Base-by-base conservation (phyloP, 2,888 invertebrate genomes). In the Caenorhabditis imperialis region DNA sequence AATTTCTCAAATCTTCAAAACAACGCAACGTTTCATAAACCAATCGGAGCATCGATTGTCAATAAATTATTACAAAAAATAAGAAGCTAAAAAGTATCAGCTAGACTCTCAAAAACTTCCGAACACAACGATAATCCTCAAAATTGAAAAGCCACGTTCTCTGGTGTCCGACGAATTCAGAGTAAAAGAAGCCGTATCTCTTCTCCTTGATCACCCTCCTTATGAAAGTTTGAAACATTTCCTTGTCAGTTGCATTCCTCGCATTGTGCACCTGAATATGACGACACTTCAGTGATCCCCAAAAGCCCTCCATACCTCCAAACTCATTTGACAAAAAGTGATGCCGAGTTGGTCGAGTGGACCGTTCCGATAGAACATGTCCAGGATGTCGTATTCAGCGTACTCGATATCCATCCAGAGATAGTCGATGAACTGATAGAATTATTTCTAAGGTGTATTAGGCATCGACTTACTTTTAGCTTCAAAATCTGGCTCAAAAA, bases 91-190 rank as follows among this genome's bases (percentile, higher is more conserved):
- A n/a, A n/a, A n/a, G n/a, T n/a, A n/a, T n/a, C n/a, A n/a, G n/a
- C n/a, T n/a, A n/a, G n/a, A n/a, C n/a, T n/a, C n/a, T 20, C 44
- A 69, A 45, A 22, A 69, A 67, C 30, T 57, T 67, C 8, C 35
- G 22, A 14, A 58, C 51, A 51, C 67, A 67, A 30, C 58, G 50
- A 2, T 35, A 22, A 37, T 67, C 57, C 8, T 20, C 58, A 35
- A 45, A 67, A 30, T 67, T 67, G 58, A 58, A 67, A 8, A 67
- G 25, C 18, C 20, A 67, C 58, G 58, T 57, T 37, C 67, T 20
- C 57, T 58, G 51, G 25, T 67, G 67, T 27, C 51, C 58, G n/a
- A 58, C 67, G 22, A 45, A 38, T 20, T 38, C n/a, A 22, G 44
- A 51, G 5, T 67, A 58, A 23, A 42, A 44, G 20, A 67, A 45